Base-by-base conservation (phyloP, 2,113 vertebrate species). In the Phrynocephalus versicolor region DNA sequence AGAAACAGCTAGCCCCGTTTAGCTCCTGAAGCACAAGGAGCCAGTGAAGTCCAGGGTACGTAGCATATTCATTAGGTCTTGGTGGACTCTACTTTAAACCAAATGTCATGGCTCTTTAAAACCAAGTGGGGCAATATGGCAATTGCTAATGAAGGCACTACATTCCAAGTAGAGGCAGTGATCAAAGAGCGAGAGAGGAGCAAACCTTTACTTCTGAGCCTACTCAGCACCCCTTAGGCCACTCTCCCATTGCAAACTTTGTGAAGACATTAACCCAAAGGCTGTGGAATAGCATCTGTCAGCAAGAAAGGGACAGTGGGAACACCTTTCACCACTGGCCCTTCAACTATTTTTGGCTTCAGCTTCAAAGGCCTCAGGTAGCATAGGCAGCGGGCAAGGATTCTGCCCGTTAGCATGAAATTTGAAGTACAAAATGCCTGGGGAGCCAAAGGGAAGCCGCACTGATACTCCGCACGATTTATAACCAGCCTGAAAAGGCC, bases 91-190 rank as follows among this genome's bases (percentile, higher is more conserved):
- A 77, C 37, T 75, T 79, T 81, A 90, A 93, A 84, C 81, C 90
- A 93, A 93, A 89, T 33, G 79, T 67, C 90, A 92, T 90, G 89
- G 77, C 83, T 85, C 81, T 92, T 8, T 0, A 77, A 89, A 92
- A 88, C 84, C 87, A 85, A 88, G 88, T 1, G 85, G 76, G 81
- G 76, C n/a, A 62, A 23, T 7, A 37, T 58, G 89, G 82, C 79
- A 85, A 87, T 80, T 92, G 0, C 92, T 90, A 90, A 92, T 79
- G 72, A 93, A 94, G 88, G 84, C 74, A 90, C 77, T 83, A 45
- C 64, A 87, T 79, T 93, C 85, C 65, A 64, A 70, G 69, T 84
- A 71, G 33, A 55, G 39, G 76, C 85, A 92, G 75, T 0, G 37
- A 90, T 85, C 88, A 76, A 58, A 75, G 18, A 79, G 10, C 37